Percentiles rank a stretch among this genome's conserved stretches.
Conservation (phyloP, 2,113 vertebrate species). For the Passer domesticus region DNA sequence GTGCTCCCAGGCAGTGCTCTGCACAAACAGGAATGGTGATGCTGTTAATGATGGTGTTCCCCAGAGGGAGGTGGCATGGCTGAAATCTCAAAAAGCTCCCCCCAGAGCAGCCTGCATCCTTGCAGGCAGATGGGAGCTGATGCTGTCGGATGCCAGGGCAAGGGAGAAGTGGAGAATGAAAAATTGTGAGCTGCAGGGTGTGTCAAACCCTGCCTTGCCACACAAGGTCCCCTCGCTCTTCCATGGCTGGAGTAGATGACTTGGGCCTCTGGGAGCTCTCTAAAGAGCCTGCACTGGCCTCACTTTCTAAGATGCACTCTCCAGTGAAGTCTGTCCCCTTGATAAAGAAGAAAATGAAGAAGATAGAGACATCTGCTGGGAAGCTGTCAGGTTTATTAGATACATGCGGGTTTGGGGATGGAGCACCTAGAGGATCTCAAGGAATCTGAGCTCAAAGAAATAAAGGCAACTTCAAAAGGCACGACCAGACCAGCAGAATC, state of each 20-base stretch:
- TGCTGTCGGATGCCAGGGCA: neutral
- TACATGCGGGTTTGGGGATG: constrained; percentile 6
- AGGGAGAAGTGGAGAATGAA: neutral
- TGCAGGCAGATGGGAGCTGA: neutral
- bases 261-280: neutral
- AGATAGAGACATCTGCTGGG: constrained; percentile 65
- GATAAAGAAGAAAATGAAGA: constrained; percentile 17
- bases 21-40: neutral
- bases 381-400: constrained; percentile 68
- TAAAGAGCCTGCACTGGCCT: neutral
- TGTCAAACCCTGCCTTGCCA: neutral
- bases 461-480: constrained; percentile 65
- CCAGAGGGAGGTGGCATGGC: rapidly evolving
- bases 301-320: neutral
- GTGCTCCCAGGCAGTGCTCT: neutral
- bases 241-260: neutral
- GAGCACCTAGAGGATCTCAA: constrained; percentile 41
- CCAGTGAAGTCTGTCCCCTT: neutral
- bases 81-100: neutral
- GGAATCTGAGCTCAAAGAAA: constrained; percentile 66
- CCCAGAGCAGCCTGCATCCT: neutral
- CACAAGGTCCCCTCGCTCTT: neutral
- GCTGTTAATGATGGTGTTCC: neutral
- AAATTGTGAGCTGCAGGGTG: neutral
- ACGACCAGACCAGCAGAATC: constrained; percentile 24